Evolutionary conservation across 2,888 invertebrate genomes (phyloP), one percentile per base, ranked within the genome.

Genomic region (Eurytoma californica): DNA sequence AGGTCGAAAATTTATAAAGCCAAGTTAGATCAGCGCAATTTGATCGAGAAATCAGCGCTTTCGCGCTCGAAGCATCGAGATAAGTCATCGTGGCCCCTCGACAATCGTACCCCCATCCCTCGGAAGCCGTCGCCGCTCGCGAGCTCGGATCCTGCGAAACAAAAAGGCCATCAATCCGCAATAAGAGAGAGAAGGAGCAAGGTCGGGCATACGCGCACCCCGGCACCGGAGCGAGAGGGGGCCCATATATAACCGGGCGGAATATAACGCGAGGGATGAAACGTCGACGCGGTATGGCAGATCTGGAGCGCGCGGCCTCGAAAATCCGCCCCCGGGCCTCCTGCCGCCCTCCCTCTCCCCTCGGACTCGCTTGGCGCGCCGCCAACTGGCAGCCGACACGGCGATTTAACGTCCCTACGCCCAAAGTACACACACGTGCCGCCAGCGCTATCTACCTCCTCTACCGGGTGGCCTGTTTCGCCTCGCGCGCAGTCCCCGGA

Each of bases 381-480:
- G 78, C 80, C 80, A 80, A 80, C 78, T 78, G 80, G 74, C 80
- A 80, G 73, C 78, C 77, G 60, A 67, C 74, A 67, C 67, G 58
- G 28, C 74, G 74, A 78, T 72, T 79, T 79, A 79, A 78, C 72
- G 72, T 78, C 67, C 72, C 57, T 66, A 39, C 68, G 76, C 58
- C 58, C 60, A 72, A 73, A 78, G 73, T 61, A 78, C 73, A 49
- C 78, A 53, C 78, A 53, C 63, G 30, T 28, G 74, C 28, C 30
- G 30, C 47, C 3, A 39, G 14, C 55, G 30, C 20, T 70, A 9
- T 55, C 28, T 73, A 53, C 24, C 3, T 28, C 20, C 13, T 58
- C 20, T 70, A 63, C 39, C n/a, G 47, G 47, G 63, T 63, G 63
- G 30, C 9, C 28, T 58, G 39, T 47, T 61, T 51, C 61, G 14